Evolutionary conservation across 2,888 invertebrate species (phyloP).

Genomic region (Lepidocyrtinus sp.): DNA sequence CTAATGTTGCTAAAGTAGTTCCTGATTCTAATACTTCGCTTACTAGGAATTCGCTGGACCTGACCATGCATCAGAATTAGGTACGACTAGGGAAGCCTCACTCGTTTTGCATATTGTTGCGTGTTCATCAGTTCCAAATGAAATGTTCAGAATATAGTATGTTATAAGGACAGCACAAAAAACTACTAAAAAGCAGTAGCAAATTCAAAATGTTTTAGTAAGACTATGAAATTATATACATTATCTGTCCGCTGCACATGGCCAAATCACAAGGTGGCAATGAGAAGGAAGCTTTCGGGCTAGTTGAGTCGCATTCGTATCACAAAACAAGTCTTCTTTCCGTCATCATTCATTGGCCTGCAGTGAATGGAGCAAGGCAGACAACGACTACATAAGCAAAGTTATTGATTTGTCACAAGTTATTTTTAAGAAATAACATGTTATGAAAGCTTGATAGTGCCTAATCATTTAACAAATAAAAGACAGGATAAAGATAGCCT

Average conservation of each 20-base stretch:
- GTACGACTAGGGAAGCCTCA: neutral
- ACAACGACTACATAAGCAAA: neutral
- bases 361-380: constrained; percentile 16
- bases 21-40: no score
- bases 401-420: neutral
- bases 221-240: neutral
- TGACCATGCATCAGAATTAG: neutral
- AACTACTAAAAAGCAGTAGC: no score
- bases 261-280: neutral
- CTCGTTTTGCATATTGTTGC: neutral
- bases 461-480: constrained; percentile 9
- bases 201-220: no score
- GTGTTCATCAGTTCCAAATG: no score
- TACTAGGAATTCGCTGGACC: neutral
- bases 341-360: constrained; percentile 7
- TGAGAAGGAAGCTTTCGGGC: neutral
- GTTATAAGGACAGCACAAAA: no score
- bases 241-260: neutral
- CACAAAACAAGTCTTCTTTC: neutral
- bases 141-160: no score
- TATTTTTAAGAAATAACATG: neutral
- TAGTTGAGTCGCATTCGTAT: neutral
- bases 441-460: constrained; percentile 6
- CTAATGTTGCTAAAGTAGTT: no score
- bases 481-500: constrained; percentile 37